phyloP scores from a whole-genome alignment of 2,888 invertebrate species.

The Zhuqinia jingwanae region DNA sequence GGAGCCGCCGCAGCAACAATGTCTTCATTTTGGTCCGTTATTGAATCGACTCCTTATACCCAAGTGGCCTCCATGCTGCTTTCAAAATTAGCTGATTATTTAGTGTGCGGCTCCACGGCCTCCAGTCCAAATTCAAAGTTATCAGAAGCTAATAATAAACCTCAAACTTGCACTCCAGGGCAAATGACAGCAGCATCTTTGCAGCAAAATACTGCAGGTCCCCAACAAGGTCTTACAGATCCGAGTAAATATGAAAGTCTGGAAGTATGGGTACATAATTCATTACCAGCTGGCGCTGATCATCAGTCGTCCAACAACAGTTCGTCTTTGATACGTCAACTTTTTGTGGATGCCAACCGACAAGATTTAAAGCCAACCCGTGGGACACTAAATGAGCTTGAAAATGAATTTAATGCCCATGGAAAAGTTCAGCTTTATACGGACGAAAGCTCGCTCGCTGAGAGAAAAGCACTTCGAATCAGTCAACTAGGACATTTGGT shows the following conservation, averaged over 20 bases:
- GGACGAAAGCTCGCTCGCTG: conserved; percentile 80
- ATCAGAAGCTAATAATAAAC: not conserved
- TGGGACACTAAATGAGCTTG: conserved; percentile 60
- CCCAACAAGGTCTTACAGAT: conserved; percentile 48
- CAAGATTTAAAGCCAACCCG: conserved; percentile 53
- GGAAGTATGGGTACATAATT: conserved; percentile 81
- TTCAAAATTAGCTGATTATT: conserved; percentile 81
- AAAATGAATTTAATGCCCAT: conserved; percentile 75
- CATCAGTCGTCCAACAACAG: not conserved
- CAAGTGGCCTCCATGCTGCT: conserved; percentile 81
- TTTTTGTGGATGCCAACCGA: conserved; percentile 77
- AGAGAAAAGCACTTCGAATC: conserved; percentile 81
- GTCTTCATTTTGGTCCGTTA: conserved; percentile 50
- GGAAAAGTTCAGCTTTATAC: conserved; percentile 81
- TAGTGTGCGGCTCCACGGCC: conserved; percentile 80
- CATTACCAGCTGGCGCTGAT: conserved; percentile 78
- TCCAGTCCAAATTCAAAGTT: not conserved
- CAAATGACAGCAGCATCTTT: not conserved
- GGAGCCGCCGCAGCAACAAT: conserved; percentile 39
- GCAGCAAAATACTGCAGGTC: not conserved
- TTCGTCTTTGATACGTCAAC: conserved; percentile 80
- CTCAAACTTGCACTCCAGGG: not conserved
- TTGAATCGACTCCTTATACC: conserved; percentile 80
- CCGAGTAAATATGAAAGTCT: conserved; percentile 80
- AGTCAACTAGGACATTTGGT: conserved; percentile 81